Evolutionary conservation across 2,888 invertebrate species (phyloP), one percentile per base, ranked within the genome.

Genomic region (Harpagoxenus sublaevis): DNA sequence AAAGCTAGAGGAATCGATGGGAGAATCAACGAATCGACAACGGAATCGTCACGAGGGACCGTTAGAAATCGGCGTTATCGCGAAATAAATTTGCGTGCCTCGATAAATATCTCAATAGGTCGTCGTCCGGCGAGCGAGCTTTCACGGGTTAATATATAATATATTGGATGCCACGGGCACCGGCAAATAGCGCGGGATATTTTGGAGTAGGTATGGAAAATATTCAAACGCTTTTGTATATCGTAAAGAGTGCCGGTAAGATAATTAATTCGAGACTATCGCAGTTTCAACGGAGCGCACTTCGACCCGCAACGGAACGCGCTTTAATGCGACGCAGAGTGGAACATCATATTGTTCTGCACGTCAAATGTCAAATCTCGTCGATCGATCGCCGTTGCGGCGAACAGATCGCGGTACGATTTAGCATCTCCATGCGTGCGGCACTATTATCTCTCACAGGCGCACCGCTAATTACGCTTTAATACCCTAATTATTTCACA

Each of bases 141-240:
- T 79, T 79, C 70, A 70, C 79, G 10, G 45, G 4, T 48, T 79
- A 55, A 65, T 53, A 28, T 53, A 60, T 79, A 55, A 65, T 53
- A 28, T 53, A 60, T 48, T 39, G n/a, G 18, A 45, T 23, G 23
- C 60, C 45, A 66, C 10, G 45, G 1, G 39, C 15, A 6, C 18
- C 15, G 35, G 18, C 10, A 63, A 62, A 28, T 45, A 35, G 45
- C 18, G 12, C 18, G 12, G 5, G 23, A 45, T 68, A 23, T 70
- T 35, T 45, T 45, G 6, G 31, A 68, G 12, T 45, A 0, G 57
- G 12, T 45, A 0, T n/a, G 15, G 10, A 53, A 65, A 74, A 9
- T 42, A 28, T 28, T 51, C 9, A 4, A 6, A 65, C 10, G 66
- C 10, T 63, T 18, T 63, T 31, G 6, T 31, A 8, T 45, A n/a